These are phyloP conservation scores for Drymonia ruficornis DNA, from an alignment of 2,888 invertebrate genomes.

Conservation along the genomic window DNA sequence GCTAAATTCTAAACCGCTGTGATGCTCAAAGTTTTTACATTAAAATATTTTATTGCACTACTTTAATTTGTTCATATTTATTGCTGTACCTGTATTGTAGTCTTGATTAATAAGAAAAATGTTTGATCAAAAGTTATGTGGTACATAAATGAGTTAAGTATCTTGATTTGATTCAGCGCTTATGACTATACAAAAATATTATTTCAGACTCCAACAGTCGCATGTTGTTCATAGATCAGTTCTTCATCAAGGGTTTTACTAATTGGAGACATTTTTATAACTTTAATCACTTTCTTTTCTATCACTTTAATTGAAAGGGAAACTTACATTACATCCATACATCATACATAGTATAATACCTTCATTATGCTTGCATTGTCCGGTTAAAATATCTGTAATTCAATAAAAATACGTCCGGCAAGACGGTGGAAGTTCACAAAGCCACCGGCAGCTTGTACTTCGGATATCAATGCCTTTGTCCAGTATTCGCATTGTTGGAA, in stretches of 20 bases:
- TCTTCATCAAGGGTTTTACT: no score
- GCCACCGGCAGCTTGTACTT: conserved; percentile 23
- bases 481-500: conserved; percentile 40
- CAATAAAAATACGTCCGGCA: conserved; percentile 30
- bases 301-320: no score
- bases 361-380: neutral
- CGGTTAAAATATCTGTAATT: conserved; percentile 18
- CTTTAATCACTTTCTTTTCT: no score
- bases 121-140: no score
- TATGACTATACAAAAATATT: no score
- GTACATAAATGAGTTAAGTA: no score
- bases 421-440: conserved; percentile 31
- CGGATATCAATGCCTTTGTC: conserved; percentile 40
- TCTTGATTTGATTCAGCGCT: no score
- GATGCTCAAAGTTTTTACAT: conserved; percentile 43
- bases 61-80: neutral
- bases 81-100: conserved; percentile 1
- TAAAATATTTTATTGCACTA: neutral
- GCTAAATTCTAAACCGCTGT: conserved; percentile 30
- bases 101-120: no score
- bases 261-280: no score
- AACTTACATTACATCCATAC: neutral
- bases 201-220: no score
- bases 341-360: neutral
- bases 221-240: no score